Evolutionary conservation across 1,140 invertebrate species (phyloP), one percentile per base, ranked within the genome.

Genomic region (Drosophila repleta): DNA sequence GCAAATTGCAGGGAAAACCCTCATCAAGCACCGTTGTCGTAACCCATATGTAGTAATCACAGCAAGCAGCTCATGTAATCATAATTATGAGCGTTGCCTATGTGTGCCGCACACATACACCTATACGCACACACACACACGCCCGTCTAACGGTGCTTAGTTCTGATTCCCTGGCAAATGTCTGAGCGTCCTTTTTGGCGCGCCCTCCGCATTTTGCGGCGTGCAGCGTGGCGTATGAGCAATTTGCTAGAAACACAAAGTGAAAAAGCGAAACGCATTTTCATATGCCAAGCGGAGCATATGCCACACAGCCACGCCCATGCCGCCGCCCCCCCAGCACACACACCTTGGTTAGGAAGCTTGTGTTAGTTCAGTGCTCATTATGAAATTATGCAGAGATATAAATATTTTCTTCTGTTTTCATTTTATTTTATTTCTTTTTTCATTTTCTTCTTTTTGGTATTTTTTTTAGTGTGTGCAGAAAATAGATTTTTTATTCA

Each of bases 361-460:
- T 41, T 66, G 60, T 82, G 69, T 81, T 81, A 74, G 63, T 77
- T 74, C 60, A 77, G 79, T 74, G 79, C 79, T 81, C 79, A 77
- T 81, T 81, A 81, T 81, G 74, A 74, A 81, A 82, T 81, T 82
- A 81, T 81, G 73, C 78, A 69, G 53, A 69, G 68, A 81, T 81
- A 81, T 43, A 43, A 43, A 43, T 76, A 72, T 80, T 75, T 74
- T 46, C 3, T 20, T 37, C 18, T 61, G 5, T 35, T 24, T 48
- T 17, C 13, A 29, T 29, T 29, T 26, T 52, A 53, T 46, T 46
- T 35, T 21, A 15, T 53, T 4, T 26, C 24, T 58, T 46, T 17
- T 20, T 46, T 60, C 32, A 11, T 46, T 32, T 21, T 29, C 21
- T 17, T 26, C 13, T 21, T 46, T 17, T 18, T 37, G 24, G 7